Base-by-base conservation (phyloP, 1,140 invertebrate species). In the Trichonephila clavipes region DNA sequence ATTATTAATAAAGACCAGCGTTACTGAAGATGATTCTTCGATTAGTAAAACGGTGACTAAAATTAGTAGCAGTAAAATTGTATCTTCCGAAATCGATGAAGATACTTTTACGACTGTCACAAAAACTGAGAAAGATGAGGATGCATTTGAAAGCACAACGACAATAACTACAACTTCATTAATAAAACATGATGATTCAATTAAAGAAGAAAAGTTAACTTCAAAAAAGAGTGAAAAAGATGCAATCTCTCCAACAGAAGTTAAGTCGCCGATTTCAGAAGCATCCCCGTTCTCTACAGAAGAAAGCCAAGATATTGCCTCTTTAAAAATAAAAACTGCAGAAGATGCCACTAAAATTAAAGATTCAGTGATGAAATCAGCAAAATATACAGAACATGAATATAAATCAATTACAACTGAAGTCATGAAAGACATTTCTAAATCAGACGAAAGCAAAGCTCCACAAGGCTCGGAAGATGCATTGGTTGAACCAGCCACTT, bases 161-260 rank as follows among this genome's bases (percentile, higher is more conserved):
- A 69, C 62, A n/a, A 72, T 88, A 62, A 87, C 85, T 19, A 87
- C 58, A 64, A 86, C 85, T 86, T 34, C n/a, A 19, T 10, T 61
- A 40, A 77, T 40, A 77, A 34, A 40, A 19, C 59, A 51, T 24
- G 44, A 24, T 4, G 58, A 24, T 18, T 58, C 21, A 21, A 44
- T 59, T 16, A 12, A 14, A 24, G 21, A 7, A 24, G 51, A 85
- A 85, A 16, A 85, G 59, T n/a, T 58, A 21, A 51, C 58, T 24
- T 16, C 51, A 59, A 24, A 85, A 59, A 21, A 10, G 12, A 58
- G 4, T 7, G 28, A 58, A 85, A 24, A 51, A 24, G 82, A n/a
- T 24, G 8, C 19, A 24, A 44, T 59, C 2, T 4, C 24, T 69
- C 66, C 66, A 28, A 7, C 7, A 10, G 51, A 51, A 51, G 0